Base-by-base conservation (phyloP, 2,797 vertebrate genomes). In the Neosilurus mollespiculum region DNA sequence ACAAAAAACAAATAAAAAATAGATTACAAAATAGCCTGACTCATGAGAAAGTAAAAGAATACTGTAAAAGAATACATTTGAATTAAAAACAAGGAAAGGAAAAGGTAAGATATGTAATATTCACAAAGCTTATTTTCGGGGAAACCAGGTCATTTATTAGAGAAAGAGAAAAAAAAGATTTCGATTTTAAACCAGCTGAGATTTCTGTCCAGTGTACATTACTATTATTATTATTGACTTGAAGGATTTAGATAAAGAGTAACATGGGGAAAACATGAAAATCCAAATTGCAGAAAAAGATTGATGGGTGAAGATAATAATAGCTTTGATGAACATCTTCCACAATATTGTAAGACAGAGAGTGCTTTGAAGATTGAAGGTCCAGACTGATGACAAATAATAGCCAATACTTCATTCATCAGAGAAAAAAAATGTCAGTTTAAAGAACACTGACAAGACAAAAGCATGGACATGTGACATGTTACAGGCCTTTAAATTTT, bases 331-430 rank as follows among this genome's bases (percentile, higher is more conserved):
- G 83, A 78, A 62, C 82, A 83, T 82, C 87, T 84, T 86, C 78
- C 83, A 84, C 83, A 70, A 82, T 82, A 84, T 73, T 72, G 49
- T 87, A 87, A 90, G 90, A 90, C 89, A 86, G 81, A 34, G 85
- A 78, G 83, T 75, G 72, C 76, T 78, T 70, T 84, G 88, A 86
- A 92, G 91, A 92, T 92, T 89, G 92, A 92, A 92, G 69, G 58
- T 65, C 20, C 9, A 70, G 79, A 86, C 82, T 89, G 88, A 86
- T 87, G 71, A 78, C 61, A 84, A 78, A 83, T 81, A 87, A 86
- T 88, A 85, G 26, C 81, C 85, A 86, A 86, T 89, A 88, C 43
- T 84, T 84, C 82, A 86, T 84, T 86, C 82, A 84, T 81, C 53
- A 83, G 76, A 78, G 70, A 43, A 83, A 86, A 81, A 80, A 82